Evolutionary conservation across 2,888 invertebrate species (phyloP).

Genomic region (Acleris emargana): DNA sequence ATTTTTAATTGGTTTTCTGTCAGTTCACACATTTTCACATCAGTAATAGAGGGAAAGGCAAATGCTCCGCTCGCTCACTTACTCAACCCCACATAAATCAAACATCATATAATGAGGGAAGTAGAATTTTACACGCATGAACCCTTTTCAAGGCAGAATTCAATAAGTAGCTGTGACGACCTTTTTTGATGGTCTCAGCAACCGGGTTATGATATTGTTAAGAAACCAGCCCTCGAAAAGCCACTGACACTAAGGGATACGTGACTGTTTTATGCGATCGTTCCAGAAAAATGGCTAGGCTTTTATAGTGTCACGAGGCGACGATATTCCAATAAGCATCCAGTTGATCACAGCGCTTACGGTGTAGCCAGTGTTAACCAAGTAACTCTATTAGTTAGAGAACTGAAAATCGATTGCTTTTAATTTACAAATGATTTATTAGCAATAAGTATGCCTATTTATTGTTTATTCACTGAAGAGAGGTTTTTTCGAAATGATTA

Average conservation of each 20-base stretch:
- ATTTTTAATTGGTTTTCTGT: too few relatives aligned
- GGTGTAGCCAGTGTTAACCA: conserved; percentile 55
- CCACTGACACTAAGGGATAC: conserved; percentile 68
- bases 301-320: conserved; percentile 59
- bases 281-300: conserved; percentile 58
- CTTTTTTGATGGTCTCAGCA: conserved; percentile 45
- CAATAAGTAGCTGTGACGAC: conserved; percentile 55
- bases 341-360: conserved; percentile 61
- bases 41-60: too few relatives aligned
- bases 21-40: too few relatives aligned
- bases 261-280: conserved; percentile 68
- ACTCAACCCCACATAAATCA: neutral
- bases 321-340: conserved; percentile 62
- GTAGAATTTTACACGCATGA: conserved; percentile 54
- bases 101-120: conserved; percentile 39
- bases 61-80: neutral
- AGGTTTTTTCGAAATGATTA: too few relatives aligned
- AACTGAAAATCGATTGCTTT: conserved; percentile 11
- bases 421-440: neutral
- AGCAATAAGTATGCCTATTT: too few relatives aligned
- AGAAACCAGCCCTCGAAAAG: conserved; percentile 53
- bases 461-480: neutral
- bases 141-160: conserved; percentile 60
- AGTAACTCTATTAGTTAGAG: conserved; percentile 55
- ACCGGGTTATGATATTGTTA: conserved; percentile 68